Evolutionary conservation across 37 sponge, comb jelly and placozoan species (phyloP), one percentile per base, ranked within the genome.

Genomic region (Halisarca cf. caerulea): DNA sequence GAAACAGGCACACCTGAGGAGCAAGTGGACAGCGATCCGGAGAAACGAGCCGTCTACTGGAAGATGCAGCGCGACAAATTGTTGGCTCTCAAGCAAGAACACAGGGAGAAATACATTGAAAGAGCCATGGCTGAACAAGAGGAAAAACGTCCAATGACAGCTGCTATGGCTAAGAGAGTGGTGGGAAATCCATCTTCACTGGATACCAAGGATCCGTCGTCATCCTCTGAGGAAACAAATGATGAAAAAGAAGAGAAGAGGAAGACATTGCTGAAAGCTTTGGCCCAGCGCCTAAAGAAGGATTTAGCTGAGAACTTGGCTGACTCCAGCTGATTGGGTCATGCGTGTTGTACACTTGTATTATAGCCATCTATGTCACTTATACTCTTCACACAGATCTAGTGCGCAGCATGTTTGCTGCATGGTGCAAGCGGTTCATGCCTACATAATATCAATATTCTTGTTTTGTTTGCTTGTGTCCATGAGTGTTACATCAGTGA

Each of bases 21-120:
- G 57, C 17, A 62, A 44, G 80, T 58, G 35, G 80, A 80, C 21
- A 23, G 4, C 14, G 59, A 80, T 51, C 58, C 59, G 1, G 77
- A 74, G 21, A 74, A 74, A 2, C 32, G 77, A 20, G 77, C 39
- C 25, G 44, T n/a, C 21, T 74, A 74, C 44, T 74, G 77, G 77
- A 74, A 44, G 24, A 37, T 43, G 42, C 42, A 74, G 45, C 36
- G 42, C n/a, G 36, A 74, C 45, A 42, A 25, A 3, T 39, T 74
- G 77, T 43, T 74, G 42, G 77, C 42, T 2, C 36, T 74, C 38
- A 74, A 74, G 45, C 32, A 74, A 25, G 77, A 74, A 37, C 38
- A 74, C 44, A 74, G 77, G 41, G 45, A n/a, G 7, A 74, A 41
- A 7, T 37, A 74, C 38, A 74, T 74, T 17, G 43, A 74, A 17